phyloP scores from a whole-genome alignment of 2,888 invertebrate genomes.

The Mythimna ferrago region DNA sequence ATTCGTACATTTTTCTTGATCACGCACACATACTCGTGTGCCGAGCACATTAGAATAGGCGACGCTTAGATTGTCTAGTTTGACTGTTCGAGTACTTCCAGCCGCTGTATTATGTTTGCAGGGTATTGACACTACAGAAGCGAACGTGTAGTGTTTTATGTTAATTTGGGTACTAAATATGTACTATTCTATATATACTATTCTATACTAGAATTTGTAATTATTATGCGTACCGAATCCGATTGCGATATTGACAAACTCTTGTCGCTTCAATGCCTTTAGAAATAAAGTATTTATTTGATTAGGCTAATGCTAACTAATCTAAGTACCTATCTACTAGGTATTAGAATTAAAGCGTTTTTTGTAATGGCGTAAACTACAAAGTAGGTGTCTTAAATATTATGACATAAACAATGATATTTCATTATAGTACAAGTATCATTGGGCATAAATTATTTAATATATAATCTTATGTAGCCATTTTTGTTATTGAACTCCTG shows the following conservation, averaged over 20 bases:
- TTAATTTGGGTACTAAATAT: conserved; percentile 28
- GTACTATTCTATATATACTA: conserved; percentile 23
- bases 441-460: not conserved
- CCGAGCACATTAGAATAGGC: conserved; percentile 38
- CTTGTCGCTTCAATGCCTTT: conserved; percentile 4
- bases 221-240: conserved; percentile 38
- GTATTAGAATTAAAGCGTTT: not conserved
- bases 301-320: not conserved
- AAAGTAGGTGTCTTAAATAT: not conserved
- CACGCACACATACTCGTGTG: conserved; percentile 53
- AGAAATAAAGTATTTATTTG: conserved; percentile 4
- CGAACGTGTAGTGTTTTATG: conserved; percentile 45
- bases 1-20: conserved; percentile 62
- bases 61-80: conserved; percentile 56
- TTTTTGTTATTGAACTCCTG: too few relatives aligned
- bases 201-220: conserved; percentile 36
- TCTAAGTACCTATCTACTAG: not conserved
- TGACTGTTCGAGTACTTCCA: conserved; percentile 35
- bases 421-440: too few relatives aligned
- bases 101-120: conserved; percentile 57
- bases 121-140: conserved; percentile 67
- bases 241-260: conserved; percentile 21
- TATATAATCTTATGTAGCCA: too few relatives aligned
- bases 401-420: too few relatives aligned
- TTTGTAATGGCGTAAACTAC: not conserved